Evolutionary conservation across 2,797 vertebrate genomes (phyloP).

Genomic region (Rhodeus uyekii): DNA sequence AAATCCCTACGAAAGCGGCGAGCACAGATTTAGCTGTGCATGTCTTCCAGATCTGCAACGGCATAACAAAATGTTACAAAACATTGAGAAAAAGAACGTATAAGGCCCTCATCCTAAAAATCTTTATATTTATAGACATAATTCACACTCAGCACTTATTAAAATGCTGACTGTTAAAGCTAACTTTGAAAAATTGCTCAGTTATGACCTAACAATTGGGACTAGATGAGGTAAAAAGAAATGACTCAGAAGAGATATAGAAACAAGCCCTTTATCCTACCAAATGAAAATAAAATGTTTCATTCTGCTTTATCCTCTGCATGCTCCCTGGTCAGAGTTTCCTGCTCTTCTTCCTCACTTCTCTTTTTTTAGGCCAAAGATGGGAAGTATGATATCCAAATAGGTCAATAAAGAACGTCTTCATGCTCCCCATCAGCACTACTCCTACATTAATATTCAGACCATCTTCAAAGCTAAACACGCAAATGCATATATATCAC

Average conservation of each 20-base stretch:
- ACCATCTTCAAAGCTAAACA: slow-evolving; percentile 35
- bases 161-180: slow-evolving; percentile 1
- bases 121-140: neutral
- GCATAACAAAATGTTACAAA: slow-evolving; percentile 7
- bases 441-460: slow-evolving; percentile 46
- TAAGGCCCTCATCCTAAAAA: neutral
- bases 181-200: neutral
- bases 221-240: slow-evolving; percentile 16
- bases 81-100: neutral
- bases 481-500: slow-evolving; percentile 12
- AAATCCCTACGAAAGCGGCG: neutral
- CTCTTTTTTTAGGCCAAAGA: slow-evolving; percentile 5
- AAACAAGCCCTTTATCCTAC: neutral
- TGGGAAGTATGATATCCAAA: slow-evolving; percentile 38
- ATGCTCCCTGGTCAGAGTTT: neutral
- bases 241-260: neutral
- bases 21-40: slow-evolving; percentile 8
- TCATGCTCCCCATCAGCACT: slow-evolving; percentile 8
- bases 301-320: slow-evolving; percentile 3
- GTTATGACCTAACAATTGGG: slow-evolving; percentile 9
- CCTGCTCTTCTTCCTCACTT: neutral
- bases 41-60: neutral
- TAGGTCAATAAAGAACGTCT: slow-evolving; percentile 43
- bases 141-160: neutral
- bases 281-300: slow-evolving; percentile 17